A percentile compares a stretch with the other conserved stretches of the same genome.
Conservation (phyloP, 2,888 invertebrate genomes). For the Lottia scabra region DNA sequence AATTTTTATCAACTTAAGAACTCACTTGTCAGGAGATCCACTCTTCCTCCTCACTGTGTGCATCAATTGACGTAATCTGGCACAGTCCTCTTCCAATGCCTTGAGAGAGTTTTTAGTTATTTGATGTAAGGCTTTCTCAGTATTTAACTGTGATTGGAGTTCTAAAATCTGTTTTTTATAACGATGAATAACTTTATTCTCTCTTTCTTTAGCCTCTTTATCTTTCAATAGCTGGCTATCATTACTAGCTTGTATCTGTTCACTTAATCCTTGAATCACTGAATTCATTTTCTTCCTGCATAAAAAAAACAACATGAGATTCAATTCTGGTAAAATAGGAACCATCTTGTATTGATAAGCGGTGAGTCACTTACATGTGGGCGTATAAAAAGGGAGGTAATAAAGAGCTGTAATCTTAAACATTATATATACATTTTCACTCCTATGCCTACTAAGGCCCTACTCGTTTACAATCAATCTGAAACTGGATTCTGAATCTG, state of each 20-base stretch:
- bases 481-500: no score
- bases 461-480: no score
- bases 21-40: constrained; percentile 48
- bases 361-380: no score
- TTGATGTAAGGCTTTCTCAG: constrained; percentile 60
- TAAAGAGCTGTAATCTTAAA: no score
- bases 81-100: constrained; percentile 61
- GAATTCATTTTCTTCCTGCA: constrained; percentile 58
- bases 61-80: constrained; percentile 53
- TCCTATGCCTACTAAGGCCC: no score
- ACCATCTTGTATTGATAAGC: no score
- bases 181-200: constrained; percentile 35
- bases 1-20: not conserved
- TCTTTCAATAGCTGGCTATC: constrained; percentile 41
- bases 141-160: constrained; percentile 55
- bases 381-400: no score
- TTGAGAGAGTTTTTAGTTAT: constrained; percentile 58
- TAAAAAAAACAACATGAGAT: not conserved
- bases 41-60: constrained; percentile 40
- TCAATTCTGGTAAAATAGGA: not conserved
- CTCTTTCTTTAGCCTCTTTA: constrained; percentile 33
- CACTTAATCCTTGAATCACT: constrained; percentile 56
- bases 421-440: no score
- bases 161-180: constrained; percentile 47
- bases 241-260: constrained; percentile 52